A percentile compares a stretch with the other conserved stretches of the same genome.
Conservation (phyloP, 2,797 vertebrate genomes). For the Ptychadena robeensis region DNA sequence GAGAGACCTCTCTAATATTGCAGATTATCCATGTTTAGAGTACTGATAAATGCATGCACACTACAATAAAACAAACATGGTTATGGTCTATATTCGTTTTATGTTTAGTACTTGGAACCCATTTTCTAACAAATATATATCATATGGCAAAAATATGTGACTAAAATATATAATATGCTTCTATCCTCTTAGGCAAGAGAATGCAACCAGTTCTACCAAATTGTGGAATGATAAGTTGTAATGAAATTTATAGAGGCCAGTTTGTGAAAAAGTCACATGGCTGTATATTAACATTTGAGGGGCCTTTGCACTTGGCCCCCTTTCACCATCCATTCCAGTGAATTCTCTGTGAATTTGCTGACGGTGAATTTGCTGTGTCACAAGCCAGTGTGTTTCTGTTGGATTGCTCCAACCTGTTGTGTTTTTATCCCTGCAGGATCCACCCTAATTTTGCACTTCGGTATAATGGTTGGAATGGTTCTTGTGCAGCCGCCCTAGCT, state of each 20-base stretch:
- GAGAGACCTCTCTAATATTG: constrained; percentile 32
- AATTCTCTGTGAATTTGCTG: too few relatives aligned
- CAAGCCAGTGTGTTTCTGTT: too few relatives aligned
- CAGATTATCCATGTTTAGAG: constrained; percentile 49
- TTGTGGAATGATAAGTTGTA: not conserved
- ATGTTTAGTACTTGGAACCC: not conserved
- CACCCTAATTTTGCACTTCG: too few relatives aligned
- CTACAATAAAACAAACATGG: constrained; percentile 6
- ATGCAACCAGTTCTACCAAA: not conserved
- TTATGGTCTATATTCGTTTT: not conserved
- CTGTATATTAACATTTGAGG: too few relatives aligned
- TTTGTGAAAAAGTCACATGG: too few relatives aligned
- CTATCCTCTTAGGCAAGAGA: not conserved
- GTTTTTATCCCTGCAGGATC: too few relatives aligned
- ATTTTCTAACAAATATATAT: not conserved
- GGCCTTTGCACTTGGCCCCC: too few relatives aligned
- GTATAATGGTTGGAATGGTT: too few relatives aligned
- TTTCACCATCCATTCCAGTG: too few relatives aligned
- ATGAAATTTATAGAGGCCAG: not conserved
- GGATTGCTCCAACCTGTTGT: too few relatives aligned
- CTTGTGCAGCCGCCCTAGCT: too few relatives aligned
- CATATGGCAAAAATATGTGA: not conserved
- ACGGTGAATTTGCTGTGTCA: too few relatives aligned
- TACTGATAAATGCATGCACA: constrained; percentile 26
- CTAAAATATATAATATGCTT: not conserved